Evolutionary conservation across 1,140 invertebrate species (phyloP), one percentile per base, ranked within the genome.

Genomic region (Hylyphantes graminicola): DNA sequence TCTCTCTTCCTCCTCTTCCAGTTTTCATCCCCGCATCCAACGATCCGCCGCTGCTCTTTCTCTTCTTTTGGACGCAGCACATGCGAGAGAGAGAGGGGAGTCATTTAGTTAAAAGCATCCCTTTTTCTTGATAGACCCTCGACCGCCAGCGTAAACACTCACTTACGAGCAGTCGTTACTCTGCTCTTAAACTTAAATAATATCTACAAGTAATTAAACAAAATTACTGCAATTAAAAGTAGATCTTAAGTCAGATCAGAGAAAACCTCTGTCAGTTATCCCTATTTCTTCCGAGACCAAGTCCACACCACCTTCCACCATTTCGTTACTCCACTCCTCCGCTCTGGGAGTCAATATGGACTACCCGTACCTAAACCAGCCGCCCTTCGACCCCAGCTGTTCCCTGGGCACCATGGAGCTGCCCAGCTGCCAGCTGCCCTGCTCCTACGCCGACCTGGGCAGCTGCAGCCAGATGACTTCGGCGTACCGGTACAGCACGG

Each of bases 401-500:
- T 89, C 90, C 17, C 90, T 94, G 78, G 90, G 93, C 54, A 91
- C 92, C 11, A 91, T 91, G 75, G 90, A 91, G 63, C 88, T 93
- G 53, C 90, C 90, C 8, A 93, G 93, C 87, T 90, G 89, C 73
- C 90, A 88, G 68, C 93, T 94, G 91, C 93, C 94, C 57, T 94
- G 94, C 89, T 93, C 94, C 9, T 96, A 96, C 90, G 94, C 94
- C 48, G 95, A 96, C 89, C 91, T 95, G 85, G 94, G 94, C 48
- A 95, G 94, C 12, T 96, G 95, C 90, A 94, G 94, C 64, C 95
- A 96, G 91, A 95, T 96, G 93, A 94, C 94, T 75, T 93, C 94
- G 48, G 87, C 87, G 76, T 84, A 81, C 75, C 77, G 70, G 15
- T 79, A 76, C 67, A 78, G 80, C 63, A 72, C 82, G 2, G 82